These are phyloP conservation scores for Naso thynnoides DNA, from an alignment of 2,797 vertebrate genomes.

Conservation along the genomic window DNA sequence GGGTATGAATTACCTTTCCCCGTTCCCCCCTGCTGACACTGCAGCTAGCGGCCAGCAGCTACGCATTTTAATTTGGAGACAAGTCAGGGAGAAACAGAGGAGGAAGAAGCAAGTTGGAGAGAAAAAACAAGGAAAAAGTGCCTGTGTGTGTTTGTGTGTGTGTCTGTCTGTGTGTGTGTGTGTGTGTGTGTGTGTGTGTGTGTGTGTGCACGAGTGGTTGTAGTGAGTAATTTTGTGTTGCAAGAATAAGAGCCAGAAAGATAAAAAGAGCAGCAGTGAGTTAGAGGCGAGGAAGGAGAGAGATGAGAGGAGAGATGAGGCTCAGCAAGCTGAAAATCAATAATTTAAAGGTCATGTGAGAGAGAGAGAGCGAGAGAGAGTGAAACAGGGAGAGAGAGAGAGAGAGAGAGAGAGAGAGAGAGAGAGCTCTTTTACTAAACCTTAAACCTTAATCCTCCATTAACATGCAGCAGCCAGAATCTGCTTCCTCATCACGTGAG, in stretches of 20 bases:
- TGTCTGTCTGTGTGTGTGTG: slow-evolving; percentile 5
- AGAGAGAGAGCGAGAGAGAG: slow-evolving; percentile 10
- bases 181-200: neutral
- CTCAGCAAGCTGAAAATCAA: slow-evolving; percentile 73
- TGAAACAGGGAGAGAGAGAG: neutral
- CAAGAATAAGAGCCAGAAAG: slow-evolving; percentile 18
- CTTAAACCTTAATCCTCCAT: slow-evolving; percentile 57
- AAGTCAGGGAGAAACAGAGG: slow-evolving; percentile 33
- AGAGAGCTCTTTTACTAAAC: slow-evolving; percentile 26
- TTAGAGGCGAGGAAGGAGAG: slow-evolving; percentile 21
- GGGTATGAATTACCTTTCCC: slow-evolving; percentile 76
- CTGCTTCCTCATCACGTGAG: slow-evolving; percentile 47
- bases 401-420: neutral
- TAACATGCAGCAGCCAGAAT: slow-evolving; percentile 54
- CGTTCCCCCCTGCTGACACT: slow-evolving; percentile 74
- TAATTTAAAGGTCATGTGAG: slow-evolving; percentile 78
- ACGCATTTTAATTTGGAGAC: slow-evolving; percentile 70
- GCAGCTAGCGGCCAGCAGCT: slow-evolving; percentile 65
- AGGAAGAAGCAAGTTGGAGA: slow-evolving; percentile 7
- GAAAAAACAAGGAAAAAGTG: neutral
- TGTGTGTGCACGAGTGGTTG: slow-evolving; percentile 13
- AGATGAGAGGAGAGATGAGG: slow-evolving; percentile 56
- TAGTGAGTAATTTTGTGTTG: slow-evolving; percentile 38
- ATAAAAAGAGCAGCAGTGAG: slow-evolving; percentile 32
- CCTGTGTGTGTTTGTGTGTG: slow-evolving; percentile 10